Evolutionary conservation across 2,888 invertebrate species (phyloP), one percentile per base, ranked within the genome.

Genomic region (Arctia plantaginis): DNA sequence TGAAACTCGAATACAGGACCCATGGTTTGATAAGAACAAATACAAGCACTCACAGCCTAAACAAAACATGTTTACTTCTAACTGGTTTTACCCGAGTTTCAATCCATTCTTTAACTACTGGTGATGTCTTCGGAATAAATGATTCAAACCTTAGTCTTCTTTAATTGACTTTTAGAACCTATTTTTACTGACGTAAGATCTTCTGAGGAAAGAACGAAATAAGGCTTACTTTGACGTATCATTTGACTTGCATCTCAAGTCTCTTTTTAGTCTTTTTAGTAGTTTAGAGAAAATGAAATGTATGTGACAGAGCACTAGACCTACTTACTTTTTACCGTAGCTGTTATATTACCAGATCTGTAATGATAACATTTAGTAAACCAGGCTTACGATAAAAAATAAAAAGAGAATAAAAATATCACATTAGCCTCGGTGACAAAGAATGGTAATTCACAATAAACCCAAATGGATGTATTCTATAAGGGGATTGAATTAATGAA

Each of bases 21-120:
- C 84, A 6, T 84, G 84, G 84, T 47, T 73, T 33, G 30, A 69
- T 1, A 88, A 84, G 15, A 81, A 87, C 23, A 82, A 88, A 55
- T 90, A 87, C 27, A 87, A 86, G 55, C 84, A 86, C 35, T 79
- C 85, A 3, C 82, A 85, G 3, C 83, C 85, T 7, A 84, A 81
- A 51, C 76, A 82, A 27, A 79, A 88, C 33, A 80, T 81, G 39
- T 76, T 86, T 15, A 86, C 81, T 39, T 85, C 86, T 27, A 71
- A 75, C 0, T 92, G 90, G 91, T 79, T 89, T 20, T 90, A 90
- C 55, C 90, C 91, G 8, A 87, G 80, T 69, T 91, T 88, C 55
- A 88, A 87, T 64, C 92, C 92, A 0, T 90, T 90, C 73, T 78
- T 88, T 20, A 90, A 89, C 75, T 87, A 87, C 73, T 88, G 86